Conservation (phyloP, 2,888 invertebrate genomes). For the Caenorhabditis auriculariae region DNA sequence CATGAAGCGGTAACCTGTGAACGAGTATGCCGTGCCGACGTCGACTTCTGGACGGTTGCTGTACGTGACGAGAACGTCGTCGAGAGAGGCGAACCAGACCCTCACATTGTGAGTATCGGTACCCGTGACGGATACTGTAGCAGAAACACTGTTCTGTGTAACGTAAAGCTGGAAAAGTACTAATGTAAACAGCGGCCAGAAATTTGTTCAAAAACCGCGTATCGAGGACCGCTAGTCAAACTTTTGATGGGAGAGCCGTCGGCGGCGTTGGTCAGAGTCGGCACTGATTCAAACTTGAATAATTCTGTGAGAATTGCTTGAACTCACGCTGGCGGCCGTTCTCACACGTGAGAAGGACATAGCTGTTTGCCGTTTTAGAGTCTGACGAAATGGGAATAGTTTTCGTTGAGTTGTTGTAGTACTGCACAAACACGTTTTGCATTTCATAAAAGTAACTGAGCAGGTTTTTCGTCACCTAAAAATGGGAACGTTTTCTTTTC, state of each 20-base stretch:
- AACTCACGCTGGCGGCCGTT: slow-evolving; percentile 7
- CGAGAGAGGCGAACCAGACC: slow-evolving; percentile 17
- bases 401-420: slow-evolving; percentile 16
- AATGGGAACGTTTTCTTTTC: background rate
- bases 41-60: slow-evolving; percentile 21
- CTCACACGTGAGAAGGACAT: slow-evolving; percentile 13
- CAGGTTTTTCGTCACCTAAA: slow-evolving; percentile 8
- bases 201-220: background rate
- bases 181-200: background rate
- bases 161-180: slow-evolving; percentile 10
- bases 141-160: slow-evolving; percentile 4
- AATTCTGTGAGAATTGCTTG: no score
- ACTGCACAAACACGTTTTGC: slow-evolving; percentile 21
- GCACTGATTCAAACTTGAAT: no score
- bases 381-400: slow-evolving; percentile 20
- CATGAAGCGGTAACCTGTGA: no score
- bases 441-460: slow-evolving; percentile 10
- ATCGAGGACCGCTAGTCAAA: slow-evolving; percentile 6
- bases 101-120: slow-evolving; percentile 15
- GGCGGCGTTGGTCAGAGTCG: no score
- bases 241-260: slow-evolving; percentile 9
- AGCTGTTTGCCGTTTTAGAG: slow-evolving; percentile 4
- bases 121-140: slow-evolving; percentile 7
- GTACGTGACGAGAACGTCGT: slow-evolving; percentile 19
- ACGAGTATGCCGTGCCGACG: slow-evolving; percentile 22